Conservation (phyloP, 2,888 invertebrate species). For the Agelastica alni region DNA sequence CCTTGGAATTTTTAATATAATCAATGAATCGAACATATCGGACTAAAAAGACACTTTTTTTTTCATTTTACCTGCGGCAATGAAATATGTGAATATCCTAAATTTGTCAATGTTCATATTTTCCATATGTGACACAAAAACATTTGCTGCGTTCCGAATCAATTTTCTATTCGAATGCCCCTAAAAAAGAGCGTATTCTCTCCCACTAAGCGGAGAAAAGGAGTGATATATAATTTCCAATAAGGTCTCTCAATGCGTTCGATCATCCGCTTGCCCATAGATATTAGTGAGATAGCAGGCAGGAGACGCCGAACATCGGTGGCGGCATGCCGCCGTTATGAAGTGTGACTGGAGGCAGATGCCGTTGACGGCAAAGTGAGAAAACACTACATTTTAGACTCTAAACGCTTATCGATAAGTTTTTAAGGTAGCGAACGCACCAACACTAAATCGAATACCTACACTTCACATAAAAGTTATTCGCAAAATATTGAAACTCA, state of each 20-base stretch:
- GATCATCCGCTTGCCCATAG: constrained; percentile 46
- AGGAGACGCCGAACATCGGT: constrained; percentile 25
- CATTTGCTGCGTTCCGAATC: neutral
- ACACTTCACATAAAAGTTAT: too few species aligned
- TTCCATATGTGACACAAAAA: constrained; percentile 1
- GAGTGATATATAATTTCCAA: constrained; percentile 49
- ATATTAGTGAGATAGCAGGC: constrained; percentile 47
- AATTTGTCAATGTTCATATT: too few species aligned
- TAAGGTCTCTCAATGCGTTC: constrained; percentile 42
- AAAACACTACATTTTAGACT: neutral
- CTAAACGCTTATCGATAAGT: too few species aligned
- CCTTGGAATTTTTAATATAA: too few species aligned
- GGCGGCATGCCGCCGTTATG: constrained; percentile 51
- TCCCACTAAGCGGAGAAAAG: neutral
- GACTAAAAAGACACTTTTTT: too few species aligned
- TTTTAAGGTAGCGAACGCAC: too few species aligned
- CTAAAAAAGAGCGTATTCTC: neutral
- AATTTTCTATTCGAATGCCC: constrained; percentile 1
- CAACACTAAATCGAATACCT: too few species aligned
- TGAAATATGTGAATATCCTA: too few species aligned
- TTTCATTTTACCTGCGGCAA: too few species aligned
- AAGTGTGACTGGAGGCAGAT: constrained; percentile 56
- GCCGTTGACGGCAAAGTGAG: constrained; percentile 51
- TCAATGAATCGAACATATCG: too few species aligned
- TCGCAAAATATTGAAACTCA: too few species aligned